Evolutionary conservation across 2,797 vertebrate genomes (phyloP), one percentile per base, ranked within the genome.

Genomic region (Chelon labrosus): DNA sequence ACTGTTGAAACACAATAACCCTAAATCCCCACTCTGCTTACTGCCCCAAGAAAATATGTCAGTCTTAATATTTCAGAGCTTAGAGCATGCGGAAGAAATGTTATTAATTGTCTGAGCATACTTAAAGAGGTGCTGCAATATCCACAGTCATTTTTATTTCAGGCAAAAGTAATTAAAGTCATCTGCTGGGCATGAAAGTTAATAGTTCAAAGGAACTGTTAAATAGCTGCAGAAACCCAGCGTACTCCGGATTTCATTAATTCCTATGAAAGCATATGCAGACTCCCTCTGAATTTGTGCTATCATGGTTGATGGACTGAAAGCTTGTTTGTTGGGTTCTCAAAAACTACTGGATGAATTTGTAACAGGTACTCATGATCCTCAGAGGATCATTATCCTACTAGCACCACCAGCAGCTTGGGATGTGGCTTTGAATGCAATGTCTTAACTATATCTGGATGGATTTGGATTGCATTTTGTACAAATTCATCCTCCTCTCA

Each of bases 31-130:
- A 57, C 35, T 56, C 67, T 22, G 27, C 13, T 55, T 52, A 22
- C 41, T 56, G 39, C 37, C 6, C 54, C 19, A 39, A 64, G 49
- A 71, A 65, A 84, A 79, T 31, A 69, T 47, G 50, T 57, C 73
- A 27, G 69, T 3, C 11, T 50, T 41, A 0, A 62, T 72, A 65
- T 60, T 10, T 65, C 41, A 14, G 47, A 50, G 2, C 47, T 65
- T 5, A 35, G 5, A 38, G 9, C 14, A 10, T 31, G 25, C 27
- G 17, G 22, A 67, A 57, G 10, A 70, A 53, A 62, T 75, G 25
- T 37, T 25, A 41, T 2, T 19, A 27, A 65, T 52, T 8, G 14
- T 59, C 56, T 76, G 50, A 54, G 12, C 0, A 44, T 7, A 68
- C 25, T 56, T 37, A 54, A 46, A 22, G 13, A 16, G 22, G 46